These are phyloP conservation scores for Micromesistius poutassou DNA, from an alignment of 2,797 vertebrate genomes.

Conservation along the genomic window DNA sequence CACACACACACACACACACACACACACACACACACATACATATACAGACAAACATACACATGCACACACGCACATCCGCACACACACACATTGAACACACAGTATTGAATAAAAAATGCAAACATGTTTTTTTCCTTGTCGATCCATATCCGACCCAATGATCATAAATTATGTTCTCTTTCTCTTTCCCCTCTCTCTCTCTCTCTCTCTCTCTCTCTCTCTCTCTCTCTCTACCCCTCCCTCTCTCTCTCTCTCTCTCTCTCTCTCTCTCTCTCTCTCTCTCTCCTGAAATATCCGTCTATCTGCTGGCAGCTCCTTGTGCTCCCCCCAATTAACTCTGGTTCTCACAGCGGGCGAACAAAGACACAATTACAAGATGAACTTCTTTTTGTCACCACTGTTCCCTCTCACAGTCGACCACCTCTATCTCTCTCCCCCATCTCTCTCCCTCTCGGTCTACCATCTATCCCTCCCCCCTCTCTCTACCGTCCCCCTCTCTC, in stretches of 20 bases:
- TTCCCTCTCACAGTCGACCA: neutral
- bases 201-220: too few species aligned
- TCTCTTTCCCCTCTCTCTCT: neutral
- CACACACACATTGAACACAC: too few species aligned
- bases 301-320: conserved; percentile 25
- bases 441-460: neutral
- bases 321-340: conserved; percentile 40
- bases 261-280: neutral
- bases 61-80: too few species aligned
- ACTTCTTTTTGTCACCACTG: conserved; percentile 17
- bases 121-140: conserved; percentile 4
- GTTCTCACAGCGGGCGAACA: conserved; percentile 49
- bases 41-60: too few species aligned
- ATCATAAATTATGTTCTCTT: neutral
- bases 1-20: too few species aligned
- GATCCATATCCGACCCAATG: conserved; percentile 13
- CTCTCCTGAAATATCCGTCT: conserved; percentile 1
- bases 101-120: conserved; percentile 26
- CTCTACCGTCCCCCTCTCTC: neutral
- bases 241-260: neutral
- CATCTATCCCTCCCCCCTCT: conserved; percentile 34
- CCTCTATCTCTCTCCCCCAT: conserved; percentile 5
- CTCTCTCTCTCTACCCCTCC: too few species aligned
- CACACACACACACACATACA: too few species aligned
- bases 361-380: conserved; percentile 42